Evolutionary conservation across 2,888 invertebrate genomes (phyloP).

Genomic region (Dioctria rufipes): DNA sequence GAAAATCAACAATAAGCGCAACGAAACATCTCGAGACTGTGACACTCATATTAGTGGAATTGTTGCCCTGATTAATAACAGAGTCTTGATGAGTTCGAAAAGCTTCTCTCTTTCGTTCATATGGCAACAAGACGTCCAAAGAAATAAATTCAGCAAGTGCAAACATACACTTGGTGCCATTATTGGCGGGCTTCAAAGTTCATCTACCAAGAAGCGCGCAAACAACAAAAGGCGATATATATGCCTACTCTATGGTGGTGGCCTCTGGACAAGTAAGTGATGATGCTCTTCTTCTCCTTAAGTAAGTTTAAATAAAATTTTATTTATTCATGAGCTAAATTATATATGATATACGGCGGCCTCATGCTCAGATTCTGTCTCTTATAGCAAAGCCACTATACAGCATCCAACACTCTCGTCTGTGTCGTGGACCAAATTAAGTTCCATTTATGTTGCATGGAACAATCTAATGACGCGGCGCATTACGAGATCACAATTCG

Average conservation of each 20-base stretch:
- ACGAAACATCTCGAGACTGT: slow-evolving; percentile 26
- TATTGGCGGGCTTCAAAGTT: slow-evolving; percentile 27
- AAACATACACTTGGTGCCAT: background rate
- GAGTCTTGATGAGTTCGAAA: slow-evolving; percentile 44
- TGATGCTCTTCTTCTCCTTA: slow-evolving; percentile 48
- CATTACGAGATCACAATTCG: slow-evolving; percentile 60
- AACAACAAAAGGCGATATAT: background rate
- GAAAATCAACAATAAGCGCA: background rate
- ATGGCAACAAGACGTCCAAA: slow-evolving; percentile 7
- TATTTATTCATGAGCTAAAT: slow-evolving; percentile 59
- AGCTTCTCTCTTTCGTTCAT: slow-evolving; percentile 7
- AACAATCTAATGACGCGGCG: slow-evolving; percentile 58
- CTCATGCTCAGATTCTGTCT: slow-evolving; percentile 38
- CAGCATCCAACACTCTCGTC: slow-evolving; percentile 37
- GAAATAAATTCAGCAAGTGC: slow-evolving; percentile 48
- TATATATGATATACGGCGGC: slow-evolving; percentile 58
- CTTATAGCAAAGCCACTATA: background rate
- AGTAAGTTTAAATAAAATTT: slow-evolving; percentile 58
- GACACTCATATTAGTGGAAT: slow-evolving; percentile 27
- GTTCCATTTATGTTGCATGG: slow-evolving; percentile 58
- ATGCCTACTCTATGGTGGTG: background rate
- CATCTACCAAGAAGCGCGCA: slow-evolving; percentile 21
- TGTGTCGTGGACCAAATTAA: slow-evolving; percentile 56
- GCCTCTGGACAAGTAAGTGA: background rate
- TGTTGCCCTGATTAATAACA: slow-evolving; percentile 41